Base-by-base conservation (phyloP, 2,888 invertebrate species). In the Escarpia spicata region DNA sequence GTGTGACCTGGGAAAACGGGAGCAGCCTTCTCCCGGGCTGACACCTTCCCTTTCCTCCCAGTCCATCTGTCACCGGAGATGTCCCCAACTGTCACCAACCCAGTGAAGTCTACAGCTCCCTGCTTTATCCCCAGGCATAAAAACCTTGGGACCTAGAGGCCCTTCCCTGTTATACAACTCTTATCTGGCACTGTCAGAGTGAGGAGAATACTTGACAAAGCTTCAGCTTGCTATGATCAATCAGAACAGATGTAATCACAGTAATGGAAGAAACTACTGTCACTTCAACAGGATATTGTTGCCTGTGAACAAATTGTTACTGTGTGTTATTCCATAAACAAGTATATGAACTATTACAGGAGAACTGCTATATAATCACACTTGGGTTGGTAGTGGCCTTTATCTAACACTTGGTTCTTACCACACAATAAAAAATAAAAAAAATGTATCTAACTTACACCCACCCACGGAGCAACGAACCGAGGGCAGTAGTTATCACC, bases 41-140 rank as follows among this genome's bases (percentile, higher is more conserved):
- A 75, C 75, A 15, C 75, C n/a, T 26, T 75, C 75, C 75, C 19
- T 26, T 26, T 75, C n/a, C 26, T 26, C 1, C 19, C 26, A 19
- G 26, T 75, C 75, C 75, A 75, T 75, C 75, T 75, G 75, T 75
- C 75, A 75, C 75, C 19, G 26, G 75, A 6, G 75, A 19, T 26
- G 26, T 75, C 75, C n/a, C 75, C 75, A 75, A 75, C 75, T 75
- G 75, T 75, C 75, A 75, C 75, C 75, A n/a, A 26, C 75, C n/a
- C 75, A 75, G 75, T 75, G 4, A 75, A 75, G 75, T 26, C 75
- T 75, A 75, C 75, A 15, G 26, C 75, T 75, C 75, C 75, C 75
- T 26, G 75, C n/a, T 75, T 75, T 26, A 26, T 75, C 26, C 15
- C 19, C 19, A 26, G 75, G 75, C 19, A 75, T 75, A 75, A 75